Evolutionary conservation across 2,888 invertebrate species (phyloP), one percentile per base, ranked within the genome.

Genomic region (Kryphioiulus occultus): DNA sequence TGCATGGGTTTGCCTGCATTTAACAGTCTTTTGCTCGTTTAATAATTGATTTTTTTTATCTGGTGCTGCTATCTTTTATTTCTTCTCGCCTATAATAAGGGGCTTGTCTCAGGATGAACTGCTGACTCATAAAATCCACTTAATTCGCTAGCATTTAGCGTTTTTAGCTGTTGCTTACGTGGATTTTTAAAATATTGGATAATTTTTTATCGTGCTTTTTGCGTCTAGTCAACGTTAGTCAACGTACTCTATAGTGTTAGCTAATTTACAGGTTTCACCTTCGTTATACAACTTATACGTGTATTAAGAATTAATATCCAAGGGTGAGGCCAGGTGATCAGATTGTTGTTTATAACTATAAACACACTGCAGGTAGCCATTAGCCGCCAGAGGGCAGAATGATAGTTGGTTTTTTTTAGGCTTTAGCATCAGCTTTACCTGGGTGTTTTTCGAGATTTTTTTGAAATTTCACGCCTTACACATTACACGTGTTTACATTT

Each of bases 31-130:
- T 78, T 30, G 10, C 26, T 26, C 7, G 30, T 15, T 26, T 68
- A 68, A 78, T 78, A 78, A 78, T 78, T 78, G 78, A 78, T 78
- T 78, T 78, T 59, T 59, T 78, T 68, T 68, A 78, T 78, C 78
- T 78, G 17, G 15, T 26, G 78, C 12, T 78, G 26, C 30, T 78
- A 78, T 78, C 78, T 68, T 68, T 22, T 78, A 78, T 78, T 78
- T 30, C 78, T 78, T 30, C 78, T 78, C 78, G 26, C 15, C 78
- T 30, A 78, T 78, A 78, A 78, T 30, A 78, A 78, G 78, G 78
- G 78, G 78, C 78, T 78, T 78, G 78, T 78, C 78, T 78, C 78
- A 78, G 15, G 78, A 78, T 78, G 30, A 78, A 78, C 78, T 78
- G 78, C 78, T 78, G 78, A 78, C 78, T 78, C 78, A 78, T 78